Evolutionary conservation across 2,888 invertebrate genomes (phyloP).

Genomic region (Melanargia galathea): DNA sequence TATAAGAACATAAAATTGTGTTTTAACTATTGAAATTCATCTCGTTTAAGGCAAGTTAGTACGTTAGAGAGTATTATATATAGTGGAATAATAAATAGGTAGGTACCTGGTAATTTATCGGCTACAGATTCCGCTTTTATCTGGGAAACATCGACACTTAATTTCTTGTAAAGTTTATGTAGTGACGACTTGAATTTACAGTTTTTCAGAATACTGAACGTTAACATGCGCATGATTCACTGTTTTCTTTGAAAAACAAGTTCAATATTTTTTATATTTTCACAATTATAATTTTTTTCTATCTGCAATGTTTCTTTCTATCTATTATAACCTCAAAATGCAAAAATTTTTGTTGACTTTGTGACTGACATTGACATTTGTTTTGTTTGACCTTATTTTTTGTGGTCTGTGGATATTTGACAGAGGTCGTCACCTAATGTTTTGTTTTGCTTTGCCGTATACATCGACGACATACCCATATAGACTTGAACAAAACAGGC

Average conservation of each 20-base stretch:
- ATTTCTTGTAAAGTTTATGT: constrained; percentile 19
- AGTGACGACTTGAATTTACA: constrained; percentile 50
- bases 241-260: not conserved
- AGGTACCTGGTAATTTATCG: constrained; percentile 37
- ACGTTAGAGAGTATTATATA: not conserved
- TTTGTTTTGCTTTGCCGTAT: too few relatives aligned
- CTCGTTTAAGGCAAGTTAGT: not conserved
- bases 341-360: constrained; percentile 9
- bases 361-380: constrained; percentile 14
- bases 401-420: too few relatives aligned
- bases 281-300: not conserved
- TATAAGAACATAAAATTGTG: too few relatives aligned
- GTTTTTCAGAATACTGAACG: constrained; percentile 58
- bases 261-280: not conserved
- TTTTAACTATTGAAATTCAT: too few relatives aligned
- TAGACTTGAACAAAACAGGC: too few relatives aligned
- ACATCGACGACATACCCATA: too few relatives aligned
- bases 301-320: too few relatives aligned
- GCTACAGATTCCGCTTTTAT: constrained; percentile 3
- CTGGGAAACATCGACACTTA: constrained; percentile 25
- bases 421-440: too few relatives aligned
- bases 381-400: not conserved
- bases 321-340: not conserved
- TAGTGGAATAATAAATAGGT: not conserved
- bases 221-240: constrained; percentile 56